Conservation (phyloP, 2,113 vertebrate species). For the Charina bottae region DNA sequence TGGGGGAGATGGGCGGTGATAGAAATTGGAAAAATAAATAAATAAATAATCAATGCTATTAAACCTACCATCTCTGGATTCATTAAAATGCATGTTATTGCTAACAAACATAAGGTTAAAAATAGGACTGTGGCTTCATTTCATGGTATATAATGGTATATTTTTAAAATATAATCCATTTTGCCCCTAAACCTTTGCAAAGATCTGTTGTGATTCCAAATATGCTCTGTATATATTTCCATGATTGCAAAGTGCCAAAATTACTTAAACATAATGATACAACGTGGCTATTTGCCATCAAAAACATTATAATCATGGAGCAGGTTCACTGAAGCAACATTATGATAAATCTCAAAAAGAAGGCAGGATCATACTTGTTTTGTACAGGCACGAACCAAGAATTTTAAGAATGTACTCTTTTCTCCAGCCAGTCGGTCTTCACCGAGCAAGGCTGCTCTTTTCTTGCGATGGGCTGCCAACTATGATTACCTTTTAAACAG, state of each 20-base stretch:
- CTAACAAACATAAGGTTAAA: neutral
- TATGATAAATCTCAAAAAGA: slow-evolving; percentile 44
- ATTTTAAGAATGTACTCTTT: slow-evolving; percentile 43
- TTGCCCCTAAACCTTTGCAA: neutral
- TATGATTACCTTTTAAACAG: slow-evolving; percentile 32
- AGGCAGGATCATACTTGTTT: slow-evolving; percentile 46
- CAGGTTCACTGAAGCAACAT: neutral
- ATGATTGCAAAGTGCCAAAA: neutral
- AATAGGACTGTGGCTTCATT: neutral
- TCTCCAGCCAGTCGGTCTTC: slow-evolving; percentile 49
- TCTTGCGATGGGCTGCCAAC: slow-evolving; percentile 24
- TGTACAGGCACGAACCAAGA: slow-evolving; percentile 27
- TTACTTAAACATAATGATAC: neutral
- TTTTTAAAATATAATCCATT: neutral
- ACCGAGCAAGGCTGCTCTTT: slow-evolving; percentile 27
- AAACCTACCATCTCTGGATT: neutral
- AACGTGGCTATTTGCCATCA: neutral
- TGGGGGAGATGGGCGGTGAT: too few relatives aligned
- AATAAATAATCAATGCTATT: neutral
- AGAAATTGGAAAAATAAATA: too few relatives aligned
- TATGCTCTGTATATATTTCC: neutral
- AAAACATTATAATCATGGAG: neutral
- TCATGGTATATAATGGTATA: neutral
- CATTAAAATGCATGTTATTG: neutral
- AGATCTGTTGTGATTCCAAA: neutral